Evolutionary conservation across 2,113 vertebrate genomes (phyloP).

Genomic region (Colossoma macropomum): DNA sequence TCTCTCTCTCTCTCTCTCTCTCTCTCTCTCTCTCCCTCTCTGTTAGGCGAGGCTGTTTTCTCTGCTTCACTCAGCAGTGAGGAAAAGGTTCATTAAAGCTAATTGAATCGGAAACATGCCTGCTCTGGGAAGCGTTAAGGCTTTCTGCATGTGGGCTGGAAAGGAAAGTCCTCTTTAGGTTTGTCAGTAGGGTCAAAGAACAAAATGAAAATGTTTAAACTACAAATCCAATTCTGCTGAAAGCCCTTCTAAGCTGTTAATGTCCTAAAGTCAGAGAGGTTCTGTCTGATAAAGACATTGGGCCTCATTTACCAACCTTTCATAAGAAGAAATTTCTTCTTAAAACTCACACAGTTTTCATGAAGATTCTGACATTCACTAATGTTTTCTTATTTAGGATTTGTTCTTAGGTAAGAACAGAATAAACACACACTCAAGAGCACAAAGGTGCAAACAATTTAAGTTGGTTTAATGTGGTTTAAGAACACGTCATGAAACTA

Average conservation of each 20-base stretch:
- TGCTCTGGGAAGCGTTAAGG: conserved; percentile 98
- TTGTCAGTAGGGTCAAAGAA: conserved; percentile 82
- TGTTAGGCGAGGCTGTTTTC: conserved; percentile 65
- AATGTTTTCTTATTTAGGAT: no score
- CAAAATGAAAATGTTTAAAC: conserved; percentile 60
- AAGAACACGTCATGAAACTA: no score
- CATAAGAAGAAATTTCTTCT: no score
- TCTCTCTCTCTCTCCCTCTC: neutral
- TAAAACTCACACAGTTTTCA: no score
- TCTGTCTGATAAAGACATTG: neutral
- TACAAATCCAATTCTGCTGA: neutral
- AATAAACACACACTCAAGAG: no score
- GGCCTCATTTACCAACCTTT: no score
- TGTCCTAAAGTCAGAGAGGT: neutral
- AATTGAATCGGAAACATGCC: conserved; percentile 99
- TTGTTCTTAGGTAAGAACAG: no score
- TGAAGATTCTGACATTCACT: no score
- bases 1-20: conserved; percentile 83
- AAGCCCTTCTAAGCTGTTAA: neutral
- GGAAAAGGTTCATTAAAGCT: conserved; percentile 99
- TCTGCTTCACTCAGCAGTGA: conserved; percentile 98
- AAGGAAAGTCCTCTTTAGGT: conserved; percentile 83
- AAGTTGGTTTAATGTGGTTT: no score
- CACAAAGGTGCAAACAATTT: no score
- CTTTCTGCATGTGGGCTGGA: conserved; percentile 82